These are phyloP conservation scores for Octodon degus DNA, from an alignment of 2,113 vertebrate species.

Conservation along the genomic window DNA sequence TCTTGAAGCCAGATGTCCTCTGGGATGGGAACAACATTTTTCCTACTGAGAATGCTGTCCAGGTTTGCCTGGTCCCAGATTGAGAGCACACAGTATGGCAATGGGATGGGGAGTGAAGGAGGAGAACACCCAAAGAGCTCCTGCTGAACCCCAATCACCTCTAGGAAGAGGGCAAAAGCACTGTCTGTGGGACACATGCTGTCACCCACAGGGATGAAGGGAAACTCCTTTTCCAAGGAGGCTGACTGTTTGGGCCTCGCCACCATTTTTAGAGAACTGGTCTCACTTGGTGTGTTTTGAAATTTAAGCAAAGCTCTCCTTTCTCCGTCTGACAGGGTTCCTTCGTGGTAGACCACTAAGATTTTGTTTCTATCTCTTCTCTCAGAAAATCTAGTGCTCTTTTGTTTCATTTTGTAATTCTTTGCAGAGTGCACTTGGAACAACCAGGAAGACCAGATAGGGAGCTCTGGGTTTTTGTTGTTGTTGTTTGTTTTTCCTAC, in stretches of 20 bases:
- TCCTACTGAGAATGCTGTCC: conserved; percentile 38
- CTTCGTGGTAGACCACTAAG: not conserved
- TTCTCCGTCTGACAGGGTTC: not conserved
- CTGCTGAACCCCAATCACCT: not conserved
- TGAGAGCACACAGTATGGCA: not conserved
- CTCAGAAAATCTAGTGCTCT: not conserved
- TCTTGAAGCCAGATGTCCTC: conserved; percentile 72
- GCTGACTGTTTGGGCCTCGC: not conserved
- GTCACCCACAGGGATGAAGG: not conserved
- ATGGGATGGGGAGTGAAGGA: not conserved
- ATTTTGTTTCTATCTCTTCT: not conserved
- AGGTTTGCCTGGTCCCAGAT: conserved; percentile 58
- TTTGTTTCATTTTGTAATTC: not conserved
- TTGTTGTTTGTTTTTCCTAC: not conserved
- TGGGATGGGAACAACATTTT: conserved; percentile 54
- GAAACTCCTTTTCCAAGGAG: not conserved
- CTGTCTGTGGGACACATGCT: not conserved
- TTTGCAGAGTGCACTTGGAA: not conserved
- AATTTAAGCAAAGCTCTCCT: conserved; percentile 12
- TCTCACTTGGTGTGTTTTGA: not conserved
- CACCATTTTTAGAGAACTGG: not conserved
- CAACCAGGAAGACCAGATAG: not conserved
- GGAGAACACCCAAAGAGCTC: not conserved
- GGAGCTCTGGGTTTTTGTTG: not conserved
- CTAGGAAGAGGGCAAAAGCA: not conserved